Evolutionary conservation across 2,113 vertebrate species (phyloP).

Genomic region (Motacilla tschutschensis): DNA sequence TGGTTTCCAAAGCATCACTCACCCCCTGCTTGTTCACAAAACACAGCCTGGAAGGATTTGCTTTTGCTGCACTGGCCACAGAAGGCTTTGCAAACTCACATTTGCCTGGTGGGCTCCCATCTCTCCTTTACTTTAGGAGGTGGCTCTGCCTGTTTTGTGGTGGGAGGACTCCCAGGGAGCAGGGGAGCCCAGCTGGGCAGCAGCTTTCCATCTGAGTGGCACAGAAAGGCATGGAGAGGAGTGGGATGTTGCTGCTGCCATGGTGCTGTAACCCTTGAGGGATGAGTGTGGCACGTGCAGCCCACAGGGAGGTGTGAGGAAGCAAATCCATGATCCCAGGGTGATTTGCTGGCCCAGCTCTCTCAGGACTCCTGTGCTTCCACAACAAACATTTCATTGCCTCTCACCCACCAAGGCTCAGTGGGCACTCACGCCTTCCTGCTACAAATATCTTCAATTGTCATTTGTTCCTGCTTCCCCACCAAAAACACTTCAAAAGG

Average conservation of each 20-base stretch:
- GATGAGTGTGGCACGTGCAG: neutral
- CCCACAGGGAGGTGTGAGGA: neutral
- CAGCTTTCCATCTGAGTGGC: neutral
- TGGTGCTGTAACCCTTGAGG: neutral
- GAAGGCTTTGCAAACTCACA: neutral
- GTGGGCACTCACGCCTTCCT: neutral
- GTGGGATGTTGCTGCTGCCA: neutral
- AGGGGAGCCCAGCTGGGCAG: neutral
- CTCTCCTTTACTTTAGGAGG: neutral
- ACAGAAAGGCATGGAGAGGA: neutral
- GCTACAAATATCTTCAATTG: neutral
- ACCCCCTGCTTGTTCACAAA: neutral
- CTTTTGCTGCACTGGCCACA: neutral
- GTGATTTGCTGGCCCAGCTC: neutral
- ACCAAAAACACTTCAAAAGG: neutral
- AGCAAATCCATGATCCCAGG: neutral
- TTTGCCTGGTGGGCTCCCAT: neutral
- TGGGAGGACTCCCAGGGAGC: neutral
- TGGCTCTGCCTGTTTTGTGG: neutral
- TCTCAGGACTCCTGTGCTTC: neutral
- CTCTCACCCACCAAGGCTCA: accelerated
- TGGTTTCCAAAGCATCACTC: neutral
- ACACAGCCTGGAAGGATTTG: neutral
- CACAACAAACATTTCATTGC: neutral
- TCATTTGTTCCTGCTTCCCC: neutral